A percentile compares a stretch with the other conserved stretches of the same genome.
Evolutionary conservation across 1,140 invertebrate species (phyloP).

Genomic region (Drosophila azteca): DNA sequence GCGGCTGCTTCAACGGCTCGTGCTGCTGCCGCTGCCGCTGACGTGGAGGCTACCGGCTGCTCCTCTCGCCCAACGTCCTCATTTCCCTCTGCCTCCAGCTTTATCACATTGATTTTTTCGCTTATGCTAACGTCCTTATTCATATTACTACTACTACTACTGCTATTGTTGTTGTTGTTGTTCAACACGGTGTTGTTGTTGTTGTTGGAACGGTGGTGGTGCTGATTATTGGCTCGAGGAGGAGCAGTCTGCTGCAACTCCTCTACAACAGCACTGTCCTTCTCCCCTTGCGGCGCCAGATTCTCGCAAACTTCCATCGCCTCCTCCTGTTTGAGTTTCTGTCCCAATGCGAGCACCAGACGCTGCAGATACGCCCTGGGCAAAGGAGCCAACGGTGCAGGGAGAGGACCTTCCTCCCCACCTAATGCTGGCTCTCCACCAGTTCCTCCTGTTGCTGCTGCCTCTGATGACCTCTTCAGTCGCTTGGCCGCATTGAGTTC

Average conservation of each 20-base stretch:
- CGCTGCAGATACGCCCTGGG: conserved; percentile 54
- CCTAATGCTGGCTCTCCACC: not conserved
- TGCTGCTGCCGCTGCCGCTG: conserved; percentile 65
- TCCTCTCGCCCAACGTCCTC: conserved; percentile 29
- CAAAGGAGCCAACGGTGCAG: conserved; percentile 33
- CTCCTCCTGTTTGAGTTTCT: conserved; percentile 29
- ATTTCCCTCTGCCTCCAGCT: conserved; percentile 58
- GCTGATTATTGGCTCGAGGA: conserved; percentile 66
- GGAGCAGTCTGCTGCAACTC: conserved; percentile 28
- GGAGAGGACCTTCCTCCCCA: conserved; percentile 10
- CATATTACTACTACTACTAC: conserved; percentile 82
- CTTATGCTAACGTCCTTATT: conserved; percentile 82
- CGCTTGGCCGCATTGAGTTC: conserved; percentile 67
- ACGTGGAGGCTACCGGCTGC: conserved; percentile 66
- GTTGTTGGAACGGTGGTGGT: conserved; percentile 77
- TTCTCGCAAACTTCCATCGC: conserved; percentile 27
- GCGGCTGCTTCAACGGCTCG: conserved; percentile 65
- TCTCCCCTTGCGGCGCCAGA: conserved; percentile 13
- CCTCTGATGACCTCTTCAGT: conserved; percentile 48
- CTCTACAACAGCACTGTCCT: conserved; percentile 40
- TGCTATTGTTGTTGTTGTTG: conserved; percentile 71
- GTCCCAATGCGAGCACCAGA: conserved; percentile 41
- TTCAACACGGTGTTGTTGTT: conserved; percentile 75
- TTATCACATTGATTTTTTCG: conserved; percentile 83
- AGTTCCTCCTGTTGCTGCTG: conserved; percentile 4